Conservation (phyloP, 2,797 vertebrate genomes). For the Bovichtus variegatus region DNA sequence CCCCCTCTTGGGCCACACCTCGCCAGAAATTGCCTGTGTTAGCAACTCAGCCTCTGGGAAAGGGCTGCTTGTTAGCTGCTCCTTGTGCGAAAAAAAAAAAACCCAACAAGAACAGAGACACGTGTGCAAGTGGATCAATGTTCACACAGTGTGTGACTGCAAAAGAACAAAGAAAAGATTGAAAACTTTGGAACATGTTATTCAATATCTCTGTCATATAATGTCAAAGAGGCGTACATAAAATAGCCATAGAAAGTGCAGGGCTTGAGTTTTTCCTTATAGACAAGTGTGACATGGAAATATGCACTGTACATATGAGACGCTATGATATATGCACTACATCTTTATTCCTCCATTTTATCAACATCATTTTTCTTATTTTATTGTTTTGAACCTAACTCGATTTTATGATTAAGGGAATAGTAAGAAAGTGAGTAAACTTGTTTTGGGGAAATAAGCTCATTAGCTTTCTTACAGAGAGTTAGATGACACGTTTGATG, state of each 20-base stretch:
- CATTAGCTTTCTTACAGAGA: neutral
- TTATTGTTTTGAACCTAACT: neutral
- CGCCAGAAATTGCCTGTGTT: constrained; percentile 50
- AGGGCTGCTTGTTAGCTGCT: constrained; percentile 30
- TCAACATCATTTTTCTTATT: neutral
- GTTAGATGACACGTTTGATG: neutral
- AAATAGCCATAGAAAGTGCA: neutral
- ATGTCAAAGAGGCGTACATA: neutral
- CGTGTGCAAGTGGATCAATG: neutral
- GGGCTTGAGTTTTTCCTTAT: neutral
- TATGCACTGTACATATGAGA: neutral
- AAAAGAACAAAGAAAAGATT: neutral
- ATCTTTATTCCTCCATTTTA: neutral
- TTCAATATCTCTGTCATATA: no score
- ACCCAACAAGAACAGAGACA: constrained; percentile 7
- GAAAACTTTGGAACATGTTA: neutral
- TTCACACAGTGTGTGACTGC: neutral
- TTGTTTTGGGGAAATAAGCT: neutral
- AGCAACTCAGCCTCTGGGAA: constrained; percentile 45
- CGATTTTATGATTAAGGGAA: neutral
- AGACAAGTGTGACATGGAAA: neutral
- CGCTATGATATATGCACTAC: neutral
- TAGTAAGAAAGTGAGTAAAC: neutral
- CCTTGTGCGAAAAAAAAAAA: constrained; percentile 5
- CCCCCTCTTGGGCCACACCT: constrained; percentile 37